A percentile compares a stretch with the other conserved stretches of the same genome.
These are phyloP conservation scores for Cladopsammia gracilis DNA, from an alignment of 64 coral and sea anemone species.

Conservation along the genomic window DNA sequence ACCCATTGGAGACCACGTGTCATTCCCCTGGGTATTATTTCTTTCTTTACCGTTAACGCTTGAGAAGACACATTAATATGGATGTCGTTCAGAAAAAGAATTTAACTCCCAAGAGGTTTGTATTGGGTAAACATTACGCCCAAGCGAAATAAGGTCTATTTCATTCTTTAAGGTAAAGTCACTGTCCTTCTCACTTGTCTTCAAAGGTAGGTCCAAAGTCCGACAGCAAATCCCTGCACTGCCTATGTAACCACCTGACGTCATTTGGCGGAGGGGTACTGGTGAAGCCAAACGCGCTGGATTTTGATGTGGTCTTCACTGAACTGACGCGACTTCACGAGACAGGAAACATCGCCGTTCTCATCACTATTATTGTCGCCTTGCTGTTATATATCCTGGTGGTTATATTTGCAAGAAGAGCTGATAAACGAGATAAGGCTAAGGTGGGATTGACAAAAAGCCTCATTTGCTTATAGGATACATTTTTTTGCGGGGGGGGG, in stretches of 20 bases:
- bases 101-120: no score
- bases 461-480: background rate
- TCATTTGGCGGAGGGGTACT: constrained; percentile 88
- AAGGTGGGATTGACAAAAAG: constrained; percentile 54
- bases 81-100: no score
- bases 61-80: no score
- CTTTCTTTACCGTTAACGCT: no score
- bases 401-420: constrained; percentile 76
- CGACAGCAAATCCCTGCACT: constrained; percentile 33
- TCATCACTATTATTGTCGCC: constrained; percentile 59
- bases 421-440: constrained; percentile 63
- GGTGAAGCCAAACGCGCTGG: constrained; percentile 82
- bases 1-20: no score
- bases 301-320: constrained; percentile 73
- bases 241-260: constrained; percentile 89
- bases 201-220: constrained; percentile 77
- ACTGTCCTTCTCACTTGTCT: no score
- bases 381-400: constrained; percentile 71
- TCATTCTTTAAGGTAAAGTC: background rate
- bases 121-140: no score
- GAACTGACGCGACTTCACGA: constrained; percentile 71
- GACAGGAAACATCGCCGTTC: constrained; percentile 79
- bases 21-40: no score
- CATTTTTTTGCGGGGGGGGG: background rate
- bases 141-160: no score